These are phyloP conservation scores for Pyrocoelia pectoralis DNA, from an alignment of 2,888 invertebrate genomes.

Conservation along the genomic window DNA sequence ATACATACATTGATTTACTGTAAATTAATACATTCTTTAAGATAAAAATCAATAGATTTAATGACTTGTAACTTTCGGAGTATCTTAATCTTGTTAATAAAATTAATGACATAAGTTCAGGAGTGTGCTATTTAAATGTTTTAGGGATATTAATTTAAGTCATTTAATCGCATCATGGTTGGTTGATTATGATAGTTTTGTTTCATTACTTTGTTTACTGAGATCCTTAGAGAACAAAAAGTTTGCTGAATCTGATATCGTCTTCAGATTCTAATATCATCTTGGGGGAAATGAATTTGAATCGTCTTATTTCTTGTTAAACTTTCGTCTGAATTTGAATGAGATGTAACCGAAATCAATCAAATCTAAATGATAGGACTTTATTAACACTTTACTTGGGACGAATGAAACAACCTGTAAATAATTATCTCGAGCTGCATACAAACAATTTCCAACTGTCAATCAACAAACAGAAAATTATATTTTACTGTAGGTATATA, in stretches of 20 bases:
- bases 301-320: neutral
- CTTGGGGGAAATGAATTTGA: neutral
- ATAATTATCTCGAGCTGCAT: too few species aligned
- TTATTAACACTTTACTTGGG: too few species aligned
- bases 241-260: slow-evolving; percentile 29
- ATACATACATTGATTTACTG: too few species aligned
- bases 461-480: too few species aligned
- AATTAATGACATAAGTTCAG: slow-evolving; percentile 20
- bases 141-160: slow-evolving; percentile 29
- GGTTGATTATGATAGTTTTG: slow-evolving; percentile 33
- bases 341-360: neutral
- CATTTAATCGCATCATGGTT: slow-evolving; percentile 23
- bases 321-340: neutral
- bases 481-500: too few species aligned
- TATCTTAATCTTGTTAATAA: slow-evolving; percentile 20
- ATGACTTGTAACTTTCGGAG: slow-evolving; percentile 3
- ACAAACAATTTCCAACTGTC: too few species aligned
- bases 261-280: slow-evolving; percentile 22
- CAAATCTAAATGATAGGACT: too few species aligned
- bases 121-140: slow-evolving; percentile 26
- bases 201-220: slow-evolving; percentile 34
- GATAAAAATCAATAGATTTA: slow-evolving; percentile 6
- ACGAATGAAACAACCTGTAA: too few species aligned
- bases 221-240: slow-evolving; percentile 22
- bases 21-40: neutral